Evolutionary conservation across 2,113 vertebrate species (phyloP), one percentile per base, ranked within the genome.

Genomic region (Cygnus buccinator): DNA sequence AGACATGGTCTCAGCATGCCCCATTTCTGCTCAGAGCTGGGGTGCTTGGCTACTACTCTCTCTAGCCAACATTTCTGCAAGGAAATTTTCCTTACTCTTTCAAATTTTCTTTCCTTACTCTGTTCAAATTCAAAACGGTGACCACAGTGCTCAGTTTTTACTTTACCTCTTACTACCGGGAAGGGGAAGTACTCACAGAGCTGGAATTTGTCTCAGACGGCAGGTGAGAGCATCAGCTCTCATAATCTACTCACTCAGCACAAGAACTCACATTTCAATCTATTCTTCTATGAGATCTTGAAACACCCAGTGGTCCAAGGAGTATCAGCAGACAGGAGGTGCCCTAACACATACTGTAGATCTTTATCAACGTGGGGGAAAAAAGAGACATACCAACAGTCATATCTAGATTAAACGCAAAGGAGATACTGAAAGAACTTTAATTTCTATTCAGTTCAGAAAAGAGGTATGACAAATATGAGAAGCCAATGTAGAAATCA

Each of bases 221-320:
- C 78, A 82, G 31, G 20, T 65, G 54, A 79, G 75, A 93, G 57
- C 50, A 90, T 10, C 72, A 85, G 54, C 78, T 90, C 67, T 85
- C 72, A 37, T 72, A 85, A 83, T 83, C 63, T 70, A 39, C 44
- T 88, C 83, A 76, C 84, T 94, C 78, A 84, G 91, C 48, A 84
- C n/a, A 85, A 85, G 71, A 91, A 82, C 52, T 78, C 57, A 41
- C 66, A 65, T 72, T 95, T 95, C 87, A 78, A 39, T 87, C 84
- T 75, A 72, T 65, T 81, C 62, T 91, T 74, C 54, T 48, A 11
- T 22, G 48, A 91, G 61, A 79, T 63, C 48, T 31, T 68, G 65
- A 91, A 95, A 78, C 37, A 46, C 7, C 1, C 13, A 35, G 66
- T 35, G 48, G 57, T 48, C 62, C 37, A 65, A 93, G 29, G 23